Evolutionary conservation across 2,113 vertebrate species (phyloP), one percentile per base, ranked within the genome.

Genomic region (Cariama cristata): DNA sequence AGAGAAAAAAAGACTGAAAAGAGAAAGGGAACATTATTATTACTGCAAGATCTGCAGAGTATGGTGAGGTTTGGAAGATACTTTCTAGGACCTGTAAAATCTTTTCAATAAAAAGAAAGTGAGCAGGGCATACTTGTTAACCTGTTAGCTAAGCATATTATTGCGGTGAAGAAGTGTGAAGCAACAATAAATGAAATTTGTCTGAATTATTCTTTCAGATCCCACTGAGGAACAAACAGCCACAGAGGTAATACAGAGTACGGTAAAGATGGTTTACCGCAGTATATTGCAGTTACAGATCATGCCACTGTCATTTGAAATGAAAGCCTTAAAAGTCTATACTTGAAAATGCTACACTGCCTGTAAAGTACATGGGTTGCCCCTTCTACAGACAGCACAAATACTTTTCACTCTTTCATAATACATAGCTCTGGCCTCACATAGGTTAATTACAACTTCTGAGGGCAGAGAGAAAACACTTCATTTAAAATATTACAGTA

Each of bases 371-470:
- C 19, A 26, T 6, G 8, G 68, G 33, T 71, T 74, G 56, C 35
- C 44, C 75, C 30, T 93, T 82, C 64, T 72, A 33, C 49, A 72
- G 52, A 79, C 27, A 93, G 64, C n/a, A 52, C 12, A 38, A 33
- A 72, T 22, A 67, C 44, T 87, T 89, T 86, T 79, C 56, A 81
- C 20, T 91, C 28, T 71, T 63, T 82, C 21, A 17, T 89, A 93
- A 93, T 44, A 71, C 50, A 89, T 27, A 86, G 55, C 76, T 91
- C 42, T 63, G 28, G 52, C 44, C 66, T 75, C 56, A 72, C 44
- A 82, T 42, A 88, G 56, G 84, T 96, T 97, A 96, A 95, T 90
- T 96, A 93, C 77, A 91, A 68, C 77, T 94, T 94, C 28, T 42
- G 49, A 77, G 42, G 38, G 50, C 64, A 93, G 47, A 91, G 1